Base-by-base conservation (phyloP, 2,797 vertebrate genomes). In the Notoglanidium macrostoma region DNA sequence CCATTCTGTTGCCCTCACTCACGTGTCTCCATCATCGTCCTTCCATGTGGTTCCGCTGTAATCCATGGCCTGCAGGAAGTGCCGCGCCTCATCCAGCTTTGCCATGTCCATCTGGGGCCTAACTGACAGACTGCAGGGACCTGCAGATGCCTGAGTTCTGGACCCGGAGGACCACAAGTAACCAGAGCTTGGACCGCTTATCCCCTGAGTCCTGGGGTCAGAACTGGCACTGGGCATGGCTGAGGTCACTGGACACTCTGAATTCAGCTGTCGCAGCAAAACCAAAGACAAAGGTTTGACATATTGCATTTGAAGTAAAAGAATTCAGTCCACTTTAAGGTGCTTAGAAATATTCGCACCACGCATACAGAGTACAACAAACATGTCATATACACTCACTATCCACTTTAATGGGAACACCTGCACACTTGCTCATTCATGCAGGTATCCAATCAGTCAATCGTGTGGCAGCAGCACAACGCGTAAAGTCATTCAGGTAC, bases 21-120 rank as follows among this genome's bases (percentile, higher is more conserved):
- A 96, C 97, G 96, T 98, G 94, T 98, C 97, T 84, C 97, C 97
- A 0, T 98, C 97, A 84, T 98, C 97, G 40, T 98, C 97, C 90
- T 97, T 97, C 76, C 94, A 94, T 5, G 94, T 94, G 67, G 96
- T 94, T 83, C 94, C 94, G 80, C 92, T 95, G 46, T 95, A 94
- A 83, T 96, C 96, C 93, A 97, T 94, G 78, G 93, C 89, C 8
- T 84, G 92, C 61, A 98, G 91, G 65, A 96, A 90, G 78, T 92
- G 93, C 85, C 96, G 94, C 46, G 97, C 97, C 67, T 96, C 91
- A 0, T 96, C 95, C 92, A 98, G 92, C 89, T 94, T 96, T 84
- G 88, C 88, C 54, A 90, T 77, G 68, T 96, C 96, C 91, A 94
- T 88, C 6, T 89, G 90, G 0, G 70, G 49, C 23, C 87, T 89